Base-by-base conservation (phyloP, 1,140 invertebrate species). In the Andrena cerasifolii region DNA sequence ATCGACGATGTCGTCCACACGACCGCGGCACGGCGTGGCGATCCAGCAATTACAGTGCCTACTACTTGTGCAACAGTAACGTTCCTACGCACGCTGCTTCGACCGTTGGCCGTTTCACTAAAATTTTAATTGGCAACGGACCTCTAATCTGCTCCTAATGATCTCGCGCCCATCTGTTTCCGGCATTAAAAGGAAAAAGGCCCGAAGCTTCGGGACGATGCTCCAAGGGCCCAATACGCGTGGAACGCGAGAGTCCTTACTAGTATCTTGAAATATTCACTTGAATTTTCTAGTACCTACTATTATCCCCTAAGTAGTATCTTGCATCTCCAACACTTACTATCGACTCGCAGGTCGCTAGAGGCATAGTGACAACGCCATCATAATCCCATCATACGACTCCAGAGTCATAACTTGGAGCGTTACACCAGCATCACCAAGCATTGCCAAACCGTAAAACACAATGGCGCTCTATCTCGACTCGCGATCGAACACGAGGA, bases 131-230 rank as follows among this genome's bases (percentile, higher is more conserved):
- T 87, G 84, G 84, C 78, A 65, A 56, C 68, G 53, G 56, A 77
- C 47, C 58, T 67, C 73, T 86, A 87, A 87, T 87, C 86, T 86
- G 79, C 84, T 87, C 72, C 84, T 86, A 85, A 86, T 84, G 80
- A 87, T 87, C 86, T 82, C 49, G 56, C 28, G 40, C 59, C 54
- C 82, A 87, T 88, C 85, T 88, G 86, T 84, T 74, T 80, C 79
- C 81, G 83, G 85, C 74, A 68, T 73, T 68, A 59, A 71, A 47
- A 70, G 63, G 63, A 70, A 80, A 77, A 73, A 40, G 56, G 71
- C 54, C 54, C 45, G 61, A 62, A 47, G 56, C 47, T 59, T 49
- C 45, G 53, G 53, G 24, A 18, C 58, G 47, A 73, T 21, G 7
- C n/a, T 1, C 49, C 10, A 21, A 24, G n/a, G n/a, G 2, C 4